Conservation (phyloP, 2,797 vertebrate species). For the Poecilia wingei region DNA sequence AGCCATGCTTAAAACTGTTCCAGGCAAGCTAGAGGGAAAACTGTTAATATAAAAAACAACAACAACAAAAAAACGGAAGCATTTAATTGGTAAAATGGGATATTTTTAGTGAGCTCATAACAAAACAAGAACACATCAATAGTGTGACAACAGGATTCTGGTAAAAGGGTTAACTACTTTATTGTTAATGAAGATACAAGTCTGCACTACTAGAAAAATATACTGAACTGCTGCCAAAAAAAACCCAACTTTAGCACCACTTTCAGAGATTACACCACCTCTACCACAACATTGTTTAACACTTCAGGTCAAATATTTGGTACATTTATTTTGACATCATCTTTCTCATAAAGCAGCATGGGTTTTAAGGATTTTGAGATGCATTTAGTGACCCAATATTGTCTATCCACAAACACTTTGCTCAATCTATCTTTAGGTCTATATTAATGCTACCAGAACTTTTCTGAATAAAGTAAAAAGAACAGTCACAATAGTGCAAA, state of each 20-base stretch:
- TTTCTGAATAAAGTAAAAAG: neutral
- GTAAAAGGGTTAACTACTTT: neutral
- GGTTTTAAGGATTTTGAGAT: neutral
- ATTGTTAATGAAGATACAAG: too few species aligned
- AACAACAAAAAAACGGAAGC: constrained; percentile 25
- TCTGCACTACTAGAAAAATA: neutral
- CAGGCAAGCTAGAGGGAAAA: constrained; percentile 52
- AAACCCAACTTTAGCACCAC: neutral
- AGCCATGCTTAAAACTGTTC: constrained; percentile 63
- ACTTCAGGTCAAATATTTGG: neutral
- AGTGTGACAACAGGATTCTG: neutral
- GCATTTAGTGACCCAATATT: neutral
- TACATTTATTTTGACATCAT: neutral
- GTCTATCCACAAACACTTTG: neutral
- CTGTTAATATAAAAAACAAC: constrained; percentile 23
- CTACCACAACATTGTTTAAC: neutral
- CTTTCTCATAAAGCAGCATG: neutral
- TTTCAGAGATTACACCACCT: too few species aligned
- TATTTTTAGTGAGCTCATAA: constrained; percentile 2
- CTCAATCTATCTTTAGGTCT: neutral
- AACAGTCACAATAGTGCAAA: neutral
- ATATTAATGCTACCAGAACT: neutral
- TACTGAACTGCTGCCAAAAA: neutral
- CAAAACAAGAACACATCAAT: neutral
- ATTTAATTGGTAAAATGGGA: constrained; percentile 31